Evolutionary conservation across 2,888 invertebrate genomes (phyloP), one percentile per base, ranked within the genome.

Genomic region (Malthinus flaveolus): DNA sequence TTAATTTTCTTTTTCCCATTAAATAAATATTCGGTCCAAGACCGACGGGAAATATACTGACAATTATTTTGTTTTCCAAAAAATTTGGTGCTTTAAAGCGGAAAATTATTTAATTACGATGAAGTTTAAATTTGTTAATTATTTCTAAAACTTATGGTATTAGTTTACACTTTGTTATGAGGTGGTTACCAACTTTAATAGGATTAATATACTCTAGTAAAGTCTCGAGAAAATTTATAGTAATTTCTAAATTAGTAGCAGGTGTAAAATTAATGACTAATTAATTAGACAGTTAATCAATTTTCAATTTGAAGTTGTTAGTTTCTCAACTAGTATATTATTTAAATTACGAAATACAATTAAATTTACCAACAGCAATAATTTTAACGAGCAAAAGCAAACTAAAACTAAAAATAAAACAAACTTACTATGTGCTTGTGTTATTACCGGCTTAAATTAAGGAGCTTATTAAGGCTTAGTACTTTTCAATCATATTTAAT

Each of bases 81-180:
- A 23, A 23, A 3, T 23, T 23, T 5, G 23, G 23, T 3, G 23
- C 23, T 23, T 23, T 5, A 23, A 23, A 23, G 23, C 23, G 23
- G 23, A 23, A 23, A 23, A 23, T 23, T 23, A 3, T 4, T 23
- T 42, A 42, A 42, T 42, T 42, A 42, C 15, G 12, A 23, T 2
- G 23, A 23, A 42, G 15, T 42, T 42, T n/a, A 39, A 42, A 15
- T 46, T 46, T 46, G 46, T 46, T 42, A 31, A 57, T 39, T 49
- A 50, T 51, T 49, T 53, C 36, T 51, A 49, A 54, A 62, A 62
- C 46, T 62, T 59, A 50, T 45, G 50, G 46, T 56, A 59, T 59
- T 62, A 62, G 52, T 59, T 62, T 37, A 32, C 49, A 59, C 37
- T 59, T 56, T 58, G 56, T 49, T 48, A 59, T 53, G 51, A 49